These are phyloP conservation scores for Silurus meridionalis DNA, from an alignment of 2,113 vertebrate species.

Conservation along the genomic window DNA sequence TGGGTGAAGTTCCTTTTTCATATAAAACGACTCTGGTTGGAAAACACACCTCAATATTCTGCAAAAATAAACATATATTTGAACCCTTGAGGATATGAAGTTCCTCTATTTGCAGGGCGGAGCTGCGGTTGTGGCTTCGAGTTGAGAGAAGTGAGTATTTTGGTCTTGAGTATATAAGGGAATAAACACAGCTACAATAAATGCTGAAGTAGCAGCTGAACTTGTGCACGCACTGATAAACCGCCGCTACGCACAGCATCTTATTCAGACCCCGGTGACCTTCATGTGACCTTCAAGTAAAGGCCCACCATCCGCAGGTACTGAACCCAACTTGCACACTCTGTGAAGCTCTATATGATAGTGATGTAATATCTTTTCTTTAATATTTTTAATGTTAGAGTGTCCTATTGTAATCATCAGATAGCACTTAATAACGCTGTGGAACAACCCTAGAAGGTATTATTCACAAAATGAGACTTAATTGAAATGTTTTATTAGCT, in stretches of 20 bases:
- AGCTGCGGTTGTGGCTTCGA: constrained; percentile 16
- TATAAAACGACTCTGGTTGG: not conserved
- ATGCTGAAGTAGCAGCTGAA: not conserved
- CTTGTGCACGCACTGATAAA: not conserved
- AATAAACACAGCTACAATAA: not conserved
- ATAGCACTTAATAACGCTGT: not conserved
- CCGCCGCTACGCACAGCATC: not conserved
- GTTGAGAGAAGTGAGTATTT: constrained; percentile 2
- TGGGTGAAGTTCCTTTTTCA: constrained; percentile 10
- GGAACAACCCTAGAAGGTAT: not conserved
- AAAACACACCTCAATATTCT: not conserved
- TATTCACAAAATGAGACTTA: not conserved
- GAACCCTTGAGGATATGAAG: constrained; percentile 12
- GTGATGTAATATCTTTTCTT: not conserved
- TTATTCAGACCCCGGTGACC: not conserved
- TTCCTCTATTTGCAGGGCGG: constrained; percentile 46
- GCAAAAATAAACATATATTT: too few relatives aligned
- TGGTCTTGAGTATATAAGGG: not conserved
- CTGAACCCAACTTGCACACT: not conserved
- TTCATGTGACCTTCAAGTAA: not conserved
- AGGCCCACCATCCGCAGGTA: constrained; percentile 2
- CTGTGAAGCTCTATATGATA: not conserved
- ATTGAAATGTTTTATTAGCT: not conserved
- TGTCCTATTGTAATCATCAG: not conserved
- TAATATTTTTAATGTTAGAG: not conserved